Base-by-base conservation (phyloP, 2,113 vertebrate genomes). In the Pluvialis apricaria region DNA sequence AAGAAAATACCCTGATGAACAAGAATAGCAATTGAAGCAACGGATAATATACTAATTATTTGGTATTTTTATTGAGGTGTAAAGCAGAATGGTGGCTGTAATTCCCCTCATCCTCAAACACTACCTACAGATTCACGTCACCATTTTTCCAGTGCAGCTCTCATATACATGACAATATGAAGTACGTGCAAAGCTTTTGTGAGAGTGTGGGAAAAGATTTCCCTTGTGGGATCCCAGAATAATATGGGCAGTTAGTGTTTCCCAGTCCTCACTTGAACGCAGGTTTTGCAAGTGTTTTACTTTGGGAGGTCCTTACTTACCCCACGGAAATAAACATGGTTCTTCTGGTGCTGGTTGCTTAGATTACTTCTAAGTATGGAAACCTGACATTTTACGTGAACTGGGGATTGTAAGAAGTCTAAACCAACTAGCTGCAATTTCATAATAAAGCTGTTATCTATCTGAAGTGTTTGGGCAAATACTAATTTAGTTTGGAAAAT, bases 391-490 rank as follows among this genome's bases (percentile, higher is more conserved):
- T 92, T 86, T 51, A 15, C 22, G 8, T 52, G n/a, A 89, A 55
- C 36, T 44, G 52, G 15, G 55, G 75, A n/a, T 62, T 94, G 26
- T 40, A 65, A 83, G 64, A 75, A 84, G 52, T 17, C 21, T 76
- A 70, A 93, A 58, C 29, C 65, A 78, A 26, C 52, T 82, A 82
- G 32, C 61, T 75, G 72, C 65, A 47, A 77, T 91, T 90, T 91
- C 57, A 55, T 72, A 94, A 77, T 89, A 88, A 94, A 90, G 66
- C 80, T 83, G 44, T 55, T 87, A 92, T 77, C 81, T 89, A 36
- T 77, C 49, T 82, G 62, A 90, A 88, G 70, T 95, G 85, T 78
- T 96, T 88, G 77, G 75, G 79, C 86, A 93, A 93, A 86, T 66
- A 78, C 42, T 93, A 88, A 91, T 92, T 86, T 81, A 51, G 60